Evolutionary conservation across 2,113 vertebrate genomes (phyloP), one percentile per base, ranked within the genome.

Genomic region (Camelus dromedarius): DNA sequence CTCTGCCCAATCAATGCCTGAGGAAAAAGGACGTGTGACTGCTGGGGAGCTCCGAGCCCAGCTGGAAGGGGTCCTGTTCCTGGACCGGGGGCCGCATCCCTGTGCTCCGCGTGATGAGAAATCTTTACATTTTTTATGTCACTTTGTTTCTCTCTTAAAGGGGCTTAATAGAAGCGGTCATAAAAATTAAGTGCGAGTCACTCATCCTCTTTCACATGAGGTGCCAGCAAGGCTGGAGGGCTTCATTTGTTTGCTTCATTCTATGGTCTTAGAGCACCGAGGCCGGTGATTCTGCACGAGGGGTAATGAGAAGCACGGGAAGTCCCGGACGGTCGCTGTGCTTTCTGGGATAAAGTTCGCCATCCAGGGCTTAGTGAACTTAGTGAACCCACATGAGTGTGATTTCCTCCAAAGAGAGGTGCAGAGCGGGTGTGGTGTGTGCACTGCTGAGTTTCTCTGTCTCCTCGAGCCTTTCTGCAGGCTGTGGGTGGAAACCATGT

Each of bases 1-100:
- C 97, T 98, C 96, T 98, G 97, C 96, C 98, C 98, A 98, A 97
- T 97, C 82, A 97, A 95, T 89, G 97, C 96, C 97, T 97, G 93
- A 92, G 93, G 95, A 72, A 92, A 96, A 97, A 93, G 97, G 97
- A 97, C 80, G 30, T 86, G 93, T 38, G 87, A 92, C 89, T 82
- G 91, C 62, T 70, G 38, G 8, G 2, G 52, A 87, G 93, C 69
- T 48, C 86, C 0, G 4, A 52, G 96, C 52, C 95, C 80, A 93
- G 75, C 92, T 87, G 54, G 76, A 77, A 77, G 35, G 48, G 73
- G 48, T 87, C 35, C 2, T 76, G 90, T 76, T 92, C 35, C 89
- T 48, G 66, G 70, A 73, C 69, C 10, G 58, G 72, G 35, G 62
- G 6, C 69, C 20, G 70, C 72, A 48, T 35, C 67, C 72, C 80